These are phyloP conservation scores for Parotia lawesii DNA, from an alignment of 2,113 vertebrate genomes.

Conservation along the genomic window DNA sequence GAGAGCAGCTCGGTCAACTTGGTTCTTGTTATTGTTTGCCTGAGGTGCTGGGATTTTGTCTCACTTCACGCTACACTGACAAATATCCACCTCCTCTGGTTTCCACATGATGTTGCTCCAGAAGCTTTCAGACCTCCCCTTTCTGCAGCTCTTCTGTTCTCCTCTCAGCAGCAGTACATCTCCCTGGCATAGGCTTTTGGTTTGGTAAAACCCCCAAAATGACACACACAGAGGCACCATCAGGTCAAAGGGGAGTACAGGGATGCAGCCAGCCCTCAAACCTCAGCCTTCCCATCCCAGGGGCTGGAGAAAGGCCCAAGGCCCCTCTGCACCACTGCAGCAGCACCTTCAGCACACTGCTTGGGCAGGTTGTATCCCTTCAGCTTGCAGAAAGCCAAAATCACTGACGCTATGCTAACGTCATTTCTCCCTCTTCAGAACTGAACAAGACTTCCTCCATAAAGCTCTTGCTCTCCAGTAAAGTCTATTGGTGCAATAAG, in stretches of 20 bases:
- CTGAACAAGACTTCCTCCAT: background rate
- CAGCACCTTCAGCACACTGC: background rate
- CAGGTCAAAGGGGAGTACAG: background rate
- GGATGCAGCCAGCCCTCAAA: background rate
- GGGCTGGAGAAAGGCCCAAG: background rate
- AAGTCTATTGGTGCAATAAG: background rate
- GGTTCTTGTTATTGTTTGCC: background rate
- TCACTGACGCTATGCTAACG: rapidly evolving
- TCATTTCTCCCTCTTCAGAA: background rate
- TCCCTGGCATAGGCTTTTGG: background rate
- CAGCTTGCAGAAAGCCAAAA: background rate
- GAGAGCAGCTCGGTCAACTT: rapidly evolving
- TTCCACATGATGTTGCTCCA: background rate
- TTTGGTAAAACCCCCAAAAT: background rate
- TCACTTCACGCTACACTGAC: background rate
- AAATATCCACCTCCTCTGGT: background rate
- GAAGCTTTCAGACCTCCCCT: background rate
- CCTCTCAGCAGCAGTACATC: background rate
- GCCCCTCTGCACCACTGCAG: background rate
- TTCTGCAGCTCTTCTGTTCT: background rate
- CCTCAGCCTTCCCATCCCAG: background rate
- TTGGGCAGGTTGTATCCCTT: background rate
- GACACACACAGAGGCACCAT: background rate
- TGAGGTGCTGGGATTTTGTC: background rate
- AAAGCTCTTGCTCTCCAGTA: background rate